Conservation (phyloP, 2,113 vertebrate genomes). For the Alouatta palliata region DNA sequence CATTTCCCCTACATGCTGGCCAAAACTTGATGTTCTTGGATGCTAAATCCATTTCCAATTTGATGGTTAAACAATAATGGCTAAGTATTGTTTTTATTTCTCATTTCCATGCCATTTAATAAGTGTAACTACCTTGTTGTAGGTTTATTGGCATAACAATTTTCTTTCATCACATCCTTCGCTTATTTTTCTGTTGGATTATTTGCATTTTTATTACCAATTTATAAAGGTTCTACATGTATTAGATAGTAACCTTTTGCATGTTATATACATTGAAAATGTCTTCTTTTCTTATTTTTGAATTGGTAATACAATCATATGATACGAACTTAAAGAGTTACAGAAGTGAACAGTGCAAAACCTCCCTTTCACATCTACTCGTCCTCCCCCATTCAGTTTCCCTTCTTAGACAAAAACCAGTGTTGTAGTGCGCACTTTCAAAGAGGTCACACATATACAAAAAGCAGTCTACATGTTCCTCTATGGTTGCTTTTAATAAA, state of each 20-base stretch:
- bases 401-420: background rate
- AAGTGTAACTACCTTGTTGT: background rate
- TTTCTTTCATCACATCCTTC: conserved; percentile 48
- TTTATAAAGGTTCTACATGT: background rate
- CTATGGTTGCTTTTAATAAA: background rate
- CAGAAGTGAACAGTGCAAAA: background rate
- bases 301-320: background rate
- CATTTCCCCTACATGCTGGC: background rate
- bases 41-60: conserved; percentile 4
- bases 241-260: background rate
- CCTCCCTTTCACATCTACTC: background rate
- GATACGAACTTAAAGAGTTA: background rate
- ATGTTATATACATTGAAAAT: background rate
- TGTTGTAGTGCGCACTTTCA: background rate
- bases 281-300: background rate
- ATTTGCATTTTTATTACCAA: background rate
- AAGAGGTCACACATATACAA: background rate
- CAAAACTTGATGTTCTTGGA: background rate
- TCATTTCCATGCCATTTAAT: background rate
- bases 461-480: background rate
- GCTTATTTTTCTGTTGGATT: conserved; percentile 28
- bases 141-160: background rate
- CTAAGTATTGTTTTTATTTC: conserved; percentile 44
- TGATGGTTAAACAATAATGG: background rate
- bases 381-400: background rate